A percentile compares a stretch with the other conserved stretches of the same genome.
Evolutionary conservation across 2,888 invertebrate species (phyloP).

Genomic region (Pristionchus fissidentatus): DNA sequence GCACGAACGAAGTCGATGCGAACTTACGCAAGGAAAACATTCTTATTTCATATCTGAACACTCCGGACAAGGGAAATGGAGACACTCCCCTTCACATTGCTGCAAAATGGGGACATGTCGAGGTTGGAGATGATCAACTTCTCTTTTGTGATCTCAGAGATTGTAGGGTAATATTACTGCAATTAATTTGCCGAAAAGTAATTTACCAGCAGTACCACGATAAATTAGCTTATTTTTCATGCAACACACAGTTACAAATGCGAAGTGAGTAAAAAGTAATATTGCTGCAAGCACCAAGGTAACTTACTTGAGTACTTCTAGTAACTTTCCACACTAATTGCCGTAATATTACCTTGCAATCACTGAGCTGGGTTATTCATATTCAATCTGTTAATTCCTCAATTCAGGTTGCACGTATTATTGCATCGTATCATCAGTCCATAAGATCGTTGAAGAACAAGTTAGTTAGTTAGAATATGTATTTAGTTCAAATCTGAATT

Average conservation of each 20-base stretch:
- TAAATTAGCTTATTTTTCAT: too few species aligned
- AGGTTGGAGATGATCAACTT: too few species aligned
- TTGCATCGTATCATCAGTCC: background rate
- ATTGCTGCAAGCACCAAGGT: too few species aligned
- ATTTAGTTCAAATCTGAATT: background rate
- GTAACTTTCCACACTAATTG: too few species aligned
- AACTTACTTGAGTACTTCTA: too few species aligned
- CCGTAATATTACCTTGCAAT: too few species aligned
- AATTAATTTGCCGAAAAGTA: too few species aligned
- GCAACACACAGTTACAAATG: too few species aligned
- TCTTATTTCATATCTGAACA: slow-evolving; percentile 58
- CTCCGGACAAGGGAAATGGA: slow-evolving; percentile 58
- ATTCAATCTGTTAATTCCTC: background rate
- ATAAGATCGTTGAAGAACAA: background rate
- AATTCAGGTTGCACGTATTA: slow-evolving; percentile 17
- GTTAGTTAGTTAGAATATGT: background rate
- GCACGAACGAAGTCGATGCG: slow-evolving; percentile 33
- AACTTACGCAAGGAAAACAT: slow-evolving; percentile 54
- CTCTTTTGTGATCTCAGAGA: background rate
- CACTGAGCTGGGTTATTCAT: too few species aligned
- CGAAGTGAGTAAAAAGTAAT: too few species aligned
- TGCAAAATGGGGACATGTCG: slow-evolving; percentile 58
- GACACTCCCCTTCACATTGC: slow-evolving; percentile 64
- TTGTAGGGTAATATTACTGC: background rate
- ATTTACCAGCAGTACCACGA: too few species aligned